Evolutionary conservation across 2,888 invertebrate species (phyloP).

Genomic region (Orthonychiurus folsomi): DNA sequence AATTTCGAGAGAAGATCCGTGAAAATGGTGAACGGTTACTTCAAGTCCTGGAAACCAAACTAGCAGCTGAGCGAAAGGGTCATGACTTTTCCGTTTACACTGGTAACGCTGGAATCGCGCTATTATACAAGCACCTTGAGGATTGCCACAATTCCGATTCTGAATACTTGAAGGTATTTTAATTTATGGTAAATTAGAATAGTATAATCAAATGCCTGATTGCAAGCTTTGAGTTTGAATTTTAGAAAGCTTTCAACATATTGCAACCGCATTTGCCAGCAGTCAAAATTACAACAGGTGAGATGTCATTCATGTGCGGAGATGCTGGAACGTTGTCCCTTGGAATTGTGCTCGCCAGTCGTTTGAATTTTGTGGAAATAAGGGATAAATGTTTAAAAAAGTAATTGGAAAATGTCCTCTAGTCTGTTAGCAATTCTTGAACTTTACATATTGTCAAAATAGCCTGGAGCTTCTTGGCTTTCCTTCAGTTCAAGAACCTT

Average conservation of each 20-base stretch:
- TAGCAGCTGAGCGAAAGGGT: constrained; percentile 1
- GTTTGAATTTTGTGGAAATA: constrained; percentile 51
- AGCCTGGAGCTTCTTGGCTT: not conserved
- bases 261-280: constrained; percentile 12
- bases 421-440: no score
- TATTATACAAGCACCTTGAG: constrained; percentile 53
- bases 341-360: constrained; percentile 53
- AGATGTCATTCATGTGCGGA: constrained; percentile 62
- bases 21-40: no score
- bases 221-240: not conserved
- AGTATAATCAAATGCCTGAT: not conserved
- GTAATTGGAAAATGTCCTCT: no score
- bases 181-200: not conserved
- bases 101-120: constrained; percentile 62
- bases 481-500: not conserved
- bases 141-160: constrained; percentile 18
- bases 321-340: constrained; percentile 59
- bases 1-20: no score
- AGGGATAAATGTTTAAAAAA: constrained; percentile 43
- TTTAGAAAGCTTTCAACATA: constrained; percentile 7
- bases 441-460: constrained; percentile 8
- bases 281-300: constrained; percentile 46
- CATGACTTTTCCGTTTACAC: constrained; percentile 63
- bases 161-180: not conserved
- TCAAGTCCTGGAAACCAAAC: not conserved